Conservation (phyloP, 1,140 invertebrate species). For the Drosophila santomea region DNA sequence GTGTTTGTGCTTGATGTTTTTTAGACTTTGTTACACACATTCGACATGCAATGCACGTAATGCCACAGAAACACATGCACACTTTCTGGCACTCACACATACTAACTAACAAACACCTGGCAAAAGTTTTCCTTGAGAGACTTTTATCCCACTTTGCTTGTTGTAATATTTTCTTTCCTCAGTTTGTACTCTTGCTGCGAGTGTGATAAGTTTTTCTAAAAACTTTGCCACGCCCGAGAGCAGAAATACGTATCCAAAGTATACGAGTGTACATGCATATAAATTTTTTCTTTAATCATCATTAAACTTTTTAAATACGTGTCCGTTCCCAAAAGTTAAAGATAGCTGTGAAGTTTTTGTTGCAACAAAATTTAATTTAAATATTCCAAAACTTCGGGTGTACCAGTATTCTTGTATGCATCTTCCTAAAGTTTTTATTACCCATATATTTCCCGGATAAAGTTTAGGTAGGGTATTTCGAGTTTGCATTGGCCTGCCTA, state of each 20-base stretch:
- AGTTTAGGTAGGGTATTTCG: background rate
- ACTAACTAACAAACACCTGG: conserved; percentile 37
- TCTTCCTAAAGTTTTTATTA: too few species aligned
- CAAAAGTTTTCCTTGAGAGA: conserved; percentile 44
- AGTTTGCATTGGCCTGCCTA: background rate
- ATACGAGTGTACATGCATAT: background rate
- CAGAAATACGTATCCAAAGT: conserved; percentile 12
- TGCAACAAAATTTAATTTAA: background rate
- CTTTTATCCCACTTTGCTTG: conserved; percentile 52
- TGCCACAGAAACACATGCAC: conserved; percentile 32
- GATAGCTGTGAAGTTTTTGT: conserved; percentile 2
- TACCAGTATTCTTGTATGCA: too few species aligned
- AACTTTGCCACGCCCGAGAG: conserved; percentile 21
- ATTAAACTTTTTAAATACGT: conserved; percentile 26
- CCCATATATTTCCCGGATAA: background rate
- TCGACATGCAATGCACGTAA: conserved; percentile 74
- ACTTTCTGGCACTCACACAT: background rate
- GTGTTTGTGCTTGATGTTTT: conserved; percentile 63
- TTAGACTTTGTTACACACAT: conserved; percentile 64
- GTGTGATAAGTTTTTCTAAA: conserved; percentile 48
- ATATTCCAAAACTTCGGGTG: background rate
- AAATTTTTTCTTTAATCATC: conserved; percentile 33
- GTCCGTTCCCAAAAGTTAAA: conserved; percentile 4
- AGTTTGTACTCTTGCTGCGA: conserved; percentile 22
- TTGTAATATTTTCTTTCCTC: conserved; percentile 37